These are phyloP conservation scores for Blennius ocellaris DNA, from an alignment of 2,113 vertebrate species.

Conservation along the genomic window DNA sequence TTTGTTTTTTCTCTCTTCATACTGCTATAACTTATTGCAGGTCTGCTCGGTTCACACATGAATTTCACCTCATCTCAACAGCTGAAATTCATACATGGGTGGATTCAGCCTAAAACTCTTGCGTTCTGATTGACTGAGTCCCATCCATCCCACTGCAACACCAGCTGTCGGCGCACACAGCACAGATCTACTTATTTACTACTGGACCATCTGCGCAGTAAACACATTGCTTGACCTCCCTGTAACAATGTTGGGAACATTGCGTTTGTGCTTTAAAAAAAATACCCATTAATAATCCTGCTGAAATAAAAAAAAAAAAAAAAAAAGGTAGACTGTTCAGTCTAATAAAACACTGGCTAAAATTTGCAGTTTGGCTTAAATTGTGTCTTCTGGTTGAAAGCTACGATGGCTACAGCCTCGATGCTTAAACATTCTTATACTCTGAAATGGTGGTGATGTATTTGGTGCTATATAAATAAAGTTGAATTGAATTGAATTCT, in stretches of 20 bases:
- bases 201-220: conserved; percentile 42
- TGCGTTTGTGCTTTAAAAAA: neutral
- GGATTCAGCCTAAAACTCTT: conserved; percentile 13
- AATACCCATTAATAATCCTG: neutral
- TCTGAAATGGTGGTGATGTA: no score
- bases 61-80: conserved; percentile 29
- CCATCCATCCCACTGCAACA: conserved; percentile 45
- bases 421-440: no score
- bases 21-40: neutral
- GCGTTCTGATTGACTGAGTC: conserved; percentile 41
- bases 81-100: conserved; percentile 19
- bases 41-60: conserved; percentile 23
- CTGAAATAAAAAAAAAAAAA: neutral
- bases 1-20: neutral
- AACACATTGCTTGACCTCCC: conserved; percentile 24
- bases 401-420: no score
- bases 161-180: conserved; percentile 38
- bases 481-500: no score
- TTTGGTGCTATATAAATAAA: no score
- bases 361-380: no score
- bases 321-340: neutral
- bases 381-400: no score
- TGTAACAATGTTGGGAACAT: neutral
- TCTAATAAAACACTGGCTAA: neutral
- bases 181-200: conserved; percentile 21